phyloP scores from a whole-genome alignment of 2,888 invertebrate species.

The Rhynchonema sp. region DNA sequence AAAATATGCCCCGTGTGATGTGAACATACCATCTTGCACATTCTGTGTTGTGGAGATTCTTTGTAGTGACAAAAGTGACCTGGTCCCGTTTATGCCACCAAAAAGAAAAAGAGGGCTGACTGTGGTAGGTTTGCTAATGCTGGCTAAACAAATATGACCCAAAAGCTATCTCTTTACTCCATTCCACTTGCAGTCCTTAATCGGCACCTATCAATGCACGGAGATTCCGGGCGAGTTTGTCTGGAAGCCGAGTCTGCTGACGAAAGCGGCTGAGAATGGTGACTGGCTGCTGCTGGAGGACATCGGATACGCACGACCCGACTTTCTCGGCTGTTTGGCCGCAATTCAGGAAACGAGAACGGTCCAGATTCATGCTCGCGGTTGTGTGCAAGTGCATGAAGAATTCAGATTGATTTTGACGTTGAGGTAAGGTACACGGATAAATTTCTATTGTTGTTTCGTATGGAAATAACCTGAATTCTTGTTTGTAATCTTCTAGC shows the following conservation, averaged over 20 bases:
- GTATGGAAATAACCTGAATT: not conserved
- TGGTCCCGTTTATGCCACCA: no score
- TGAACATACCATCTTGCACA: no score
- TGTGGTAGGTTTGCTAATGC: no score
- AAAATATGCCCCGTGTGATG: no score
- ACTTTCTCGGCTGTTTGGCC: conserved; percentile 67
- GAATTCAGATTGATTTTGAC: conserved; percentile 85
- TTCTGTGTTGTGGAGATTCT: no score
- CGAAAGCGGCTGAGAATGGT: conserved; percentile 56
- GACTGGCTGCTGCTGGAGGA: conserved; percentile 87
- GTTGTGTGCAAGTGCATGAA: conserved; percentile 54
- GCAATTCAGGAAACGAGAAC: conserved; percentile 55
- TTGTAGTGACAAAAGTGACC: no score
- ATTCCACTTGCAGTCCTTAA: conserved; percentile 40
- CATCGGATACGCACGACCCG: conserved; percentile 75
- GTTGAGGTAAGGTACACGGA: conserved; percentile 35
- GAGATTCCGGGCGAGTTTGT: conserved; percentile 91
- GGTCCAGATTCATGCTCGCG: conserved; percentile 69
- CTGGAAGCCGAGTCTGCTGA: conserved; percentile 70
- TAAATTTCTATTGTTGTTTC: not conserved
- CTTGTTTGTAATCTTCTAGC: not conserved
- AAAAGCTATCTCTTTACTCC: no score
- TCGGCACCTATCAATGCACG: conserved; percentile 81
- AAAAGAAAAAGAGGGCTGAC: no score
- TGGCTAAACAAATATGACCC: no score